A percentile compares a stretch with the other conserved stretches of the same genome.
phyloP scores from a whole-genome alignment of 2,113 vertebrate species.

The Anolis sagrei region DNA sequence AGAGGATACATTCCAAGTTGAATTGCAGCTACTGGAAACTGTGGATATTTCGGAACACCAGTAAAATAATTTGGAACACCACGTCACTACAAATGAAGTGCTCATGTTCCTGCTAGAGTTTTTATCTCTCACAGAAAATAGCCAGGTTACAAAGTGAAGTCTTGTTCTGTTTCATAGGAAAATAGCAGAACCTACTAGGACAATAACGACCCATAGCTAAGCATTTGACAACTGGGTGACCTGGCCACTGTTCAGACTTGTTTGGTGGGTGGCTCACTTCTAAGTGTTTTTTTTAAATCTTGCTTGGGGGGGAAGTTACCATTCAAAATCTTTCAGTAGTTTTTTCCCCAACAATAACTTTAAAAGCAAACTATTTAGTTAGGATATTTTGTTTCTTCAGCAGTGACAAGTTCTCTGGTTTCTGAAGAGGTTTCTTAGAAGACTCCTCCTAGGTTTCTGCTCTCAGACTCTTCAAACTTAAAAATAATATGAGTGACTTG shows the following conservation, averaged over 20 bases:
- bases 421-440: background rate
- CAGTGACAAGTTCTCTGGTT: background rate
- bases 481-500: background rate
- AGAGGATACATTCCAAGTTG: background rate
- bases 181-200: background rate
- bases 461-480: background rate
- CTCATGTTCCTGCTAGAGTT: background rate
- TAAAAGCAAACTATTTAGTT: background rate
- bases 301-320: too few species aligned
- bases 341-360: background rate
- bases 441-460: too few species aligned
- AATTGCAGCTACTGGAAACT: background rate
- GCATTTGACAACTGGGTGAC: background rate
- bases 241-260: background rate
- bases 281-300: background rate
- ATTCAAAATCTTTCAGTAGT: background rate
- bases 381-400: background rate
- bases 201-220: background rate
- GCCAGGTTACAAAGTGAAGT: background rate
- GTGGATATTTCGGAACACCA: background rate
- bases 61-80: too few species aligned
- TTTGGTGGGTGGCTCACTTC: background rate
- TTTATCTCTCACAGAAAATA: background rate
- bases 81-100: too few species aligned
- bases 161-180: background rate